A percentile compares a stretch with the other conserved stretches of the same genome.
phyloP scores from a whole-genome alignment of 2,888 invertebrate species.

The Eupithecia exiguata region DNA sequence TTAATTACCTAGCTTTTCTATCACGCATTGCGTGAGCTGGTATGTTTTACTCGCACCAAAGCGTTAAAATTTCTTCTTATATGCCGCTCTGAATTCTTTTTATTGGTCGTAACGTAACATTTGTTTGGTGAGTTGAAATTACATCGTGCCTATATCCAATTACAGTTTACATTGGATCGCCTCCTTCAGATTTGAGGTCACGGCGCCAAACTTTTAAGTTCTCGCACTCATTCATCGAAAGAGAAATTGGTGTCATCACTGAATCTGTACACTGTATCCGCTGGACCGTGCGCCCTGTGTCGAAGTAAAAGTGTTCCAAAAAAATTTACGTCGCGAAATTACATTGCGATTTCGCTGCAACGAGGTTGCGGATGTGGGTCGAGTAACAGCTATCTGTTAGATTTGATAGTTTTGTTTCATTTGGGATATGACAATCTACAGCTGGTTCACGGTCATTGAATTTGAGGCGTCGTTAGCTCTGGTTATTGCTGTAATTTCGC shows the following conservation, averaged over 20 bases:
- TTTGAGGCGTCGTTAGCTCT: conserved; percentile 52
- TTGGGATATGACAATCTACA: conserved; percentile 62
- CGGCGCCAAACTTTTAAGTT: conserved; percentile 54
- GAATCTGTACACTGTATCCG: conserved; percentile 62
- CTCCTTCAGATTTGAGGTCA: conserved; percentile 51
- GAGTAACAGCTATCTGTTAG: conserved; percentile 79
- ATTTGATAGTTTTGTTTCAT: conserved; percentile 65
- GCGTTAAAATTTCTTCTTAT: conserved; percentile 15
- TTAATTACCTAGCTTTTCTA: conserved; percentile 26
- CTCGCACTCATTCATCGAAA: conserved; percentile 69
- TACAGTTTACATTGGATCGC: conserved; percentile 41
- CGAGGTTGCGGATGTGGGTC: conserved; percentile 79
- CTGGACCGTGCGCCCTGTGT: conserved; percentile 68
- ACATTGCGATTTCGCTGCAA: conserved; percentile 82
- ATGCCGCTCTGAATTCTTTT: conserved; percentile 12
- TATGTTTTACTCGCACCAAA: conserved; percentile 4
- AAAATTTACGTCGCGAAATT: conserved; percentile 81
- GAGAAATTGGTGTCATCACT: conserved; percentile 82
- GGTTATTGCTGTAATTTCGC: conserved; percentile 47
- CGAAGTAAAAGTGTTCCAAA: conserved; percentile 83
- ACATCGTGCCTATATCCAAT: conserved; percentile 35
- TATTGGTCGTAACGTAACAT: conserved; percentile 10
- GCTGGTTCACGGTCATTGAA: conserved; percentile 68
- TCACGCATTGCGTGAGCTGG: conserved; percentile 10
- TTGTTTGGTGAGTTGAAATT: conserved; percentile 13